These are phyloP conservation scores for Tichodroma muraria DNA, from an alignment of 2,113 vertebrate species.

Conservation along the genomic window DNA sequence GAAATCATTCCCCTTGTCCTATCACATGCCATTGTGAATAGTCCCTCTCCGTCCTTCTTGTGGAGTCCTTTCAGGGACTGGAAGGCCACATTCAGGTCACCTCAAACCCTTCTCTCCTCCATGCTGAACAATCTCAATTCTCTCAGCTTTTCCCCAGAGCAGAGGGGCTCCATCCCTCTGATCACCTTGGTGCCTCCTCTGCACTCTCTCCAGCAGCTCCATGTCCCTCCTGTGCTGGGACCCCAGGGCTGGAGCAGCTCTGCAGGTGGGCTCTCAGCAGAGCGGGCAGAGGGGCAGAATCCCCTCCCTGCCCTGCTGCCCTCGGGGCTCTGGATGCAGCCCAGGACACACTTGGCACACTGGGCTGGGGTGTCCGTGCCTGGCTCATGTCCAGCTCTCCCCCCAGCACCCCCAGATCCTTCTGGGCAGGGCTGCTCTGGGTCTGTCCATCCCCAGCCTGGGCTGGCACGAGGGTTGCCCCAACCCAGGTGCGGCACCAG, in stretches of 20 bases:
- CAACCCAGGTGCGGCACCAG: background rate
- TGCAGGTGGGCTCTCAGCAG: background rate
- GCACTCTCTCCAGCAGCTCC: background rate
- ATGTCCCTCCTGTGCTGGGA: background rate
- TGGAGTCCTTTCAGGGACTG: background rate
- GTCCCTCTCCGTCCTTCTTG: background rate
- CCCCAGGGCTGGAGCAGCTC: background rate
- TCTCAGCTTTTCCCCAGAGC: background rate
- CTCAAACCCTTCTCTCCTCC: background rate
- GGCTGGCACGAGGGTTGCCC: background rate
- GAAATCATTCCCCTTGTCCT: background rate
- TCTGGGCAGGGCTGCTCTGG: background rate
- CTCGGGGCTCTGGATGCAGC: background rate
- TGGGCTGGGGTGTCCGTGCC: background rate
- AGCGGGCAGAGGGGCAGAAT: background rate
- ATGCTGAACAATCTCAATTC: background rate
- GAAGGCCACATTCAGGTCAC: background rate
- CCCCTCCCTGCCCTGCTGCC: background rate
- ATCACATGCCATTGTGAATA: background rate
- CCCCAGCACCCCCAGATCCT: background rate
- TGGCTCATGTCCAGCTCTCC: background rate
- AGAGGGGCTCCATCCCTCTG: background rate
- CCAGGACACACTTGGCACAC: background rate
- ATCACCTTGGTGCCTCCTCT: background rate
- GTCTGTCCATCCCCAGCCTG: background rate